Conservation (phyloP, 2,797 vertebrate species). For the Pampus argenteus region DNA sequence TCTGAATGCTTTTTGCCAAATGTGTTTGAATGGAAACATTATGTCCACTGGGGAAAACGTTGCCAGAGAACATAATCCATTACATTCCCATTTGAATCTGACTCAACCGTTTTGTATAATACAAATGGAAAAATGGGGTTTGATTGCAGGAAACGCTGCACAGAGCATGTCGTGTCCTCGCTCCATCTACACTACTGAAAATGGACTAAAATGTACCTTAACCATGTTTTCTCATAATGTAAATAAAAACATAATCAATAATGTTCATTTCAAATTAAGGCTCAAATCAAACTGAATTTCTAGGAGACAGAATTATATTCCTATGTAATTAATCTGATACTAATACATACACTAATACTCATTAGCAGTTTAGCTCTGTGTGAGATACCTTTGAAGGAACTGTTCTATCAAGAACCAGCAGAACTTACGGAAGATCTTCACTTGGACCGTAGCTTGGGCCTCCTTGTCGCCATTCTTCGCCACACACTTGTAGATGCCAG, state of each 20-base stretch:
- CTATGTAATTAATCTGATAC: too few relatives aligned
- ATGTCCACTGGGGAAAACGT: background rate
- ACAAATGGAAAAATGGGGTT: background rate
- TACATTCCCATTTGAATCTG: background rate
- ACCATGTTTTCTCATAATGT: too few relatives aligned
- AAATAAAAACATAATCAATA: too few relatives aligned
- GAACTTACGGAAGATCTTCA: constrained; percentile 96
- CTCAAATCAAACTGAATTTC: too few relatives aligned
- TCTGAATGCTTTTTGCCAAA: constrained; percentile 2
- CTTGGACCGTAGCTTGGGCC: constrained; percentile 92
- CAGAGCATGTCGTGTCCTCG: background rate
- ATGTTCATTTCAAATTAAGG: too few relatives aligned
- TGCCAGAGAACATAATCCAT: constrained; percentile 7
- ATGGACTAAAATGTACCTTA: too few relatives aligned
- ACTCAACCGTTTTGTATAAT: background rate
- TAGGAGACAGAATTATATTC: too few relatives aligned
- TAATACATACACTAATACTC: too few relatives aligned
- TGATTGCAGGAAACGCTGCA: constrained; percentile 1
- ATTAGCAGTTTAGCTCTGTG: too few relatives aligned
- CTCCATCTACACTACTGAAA: background rate
- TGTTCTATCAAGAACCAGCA: background rate
- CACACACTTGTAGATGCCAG: constrained; percentile 97
- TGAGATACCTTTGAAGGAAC: background rate
- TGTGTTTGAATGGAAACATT: background rate
- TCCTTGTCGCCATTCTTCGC: constrained; percentile 89